Percentiles rank a stretch among this genome's conserved stretches.
Conservation (phyloP, 2,113 vertebrate species). For the Onychorhynchus coronatus region DNA sequence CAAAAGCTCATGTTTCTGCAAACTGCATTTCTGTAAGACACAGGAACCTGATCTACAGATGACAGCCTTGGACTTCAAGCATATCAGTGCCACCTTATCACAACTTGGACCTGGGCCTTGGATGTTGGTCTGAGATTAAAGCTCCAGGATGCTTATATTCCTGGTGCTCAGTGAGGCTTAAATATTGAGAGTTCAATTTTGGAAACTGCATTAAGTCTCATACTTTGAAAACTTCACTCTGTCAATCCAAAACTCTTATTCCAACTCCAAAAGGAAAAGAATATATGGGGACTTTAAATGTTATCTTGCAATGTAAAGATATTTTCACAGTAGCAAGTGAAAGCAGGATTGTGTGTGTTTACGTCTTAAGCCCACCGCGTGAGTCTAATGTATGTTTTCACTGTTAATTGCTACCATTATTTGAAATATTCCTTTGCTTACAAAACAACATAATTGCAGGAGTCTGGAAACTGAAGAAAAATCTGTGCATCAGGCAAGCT, state of each 20-base stretch:
- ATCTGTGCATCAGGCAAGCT: background rate
- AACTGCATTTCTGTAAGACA: background rate
- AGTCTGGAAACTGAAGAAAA: background rate
- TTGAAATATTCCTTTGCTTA: background rate
- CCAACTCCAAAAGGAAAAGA: background rate
- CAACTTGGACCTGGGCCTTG: accelerated
- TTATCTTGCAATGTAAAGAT: background rate
- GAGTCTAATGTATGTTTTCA: background rate
- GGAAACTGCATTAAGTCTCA: background rate
- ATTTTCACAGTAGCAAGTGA: background rate
- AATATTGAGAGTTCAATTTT: background rate
- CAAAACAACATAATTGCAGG: background rate
- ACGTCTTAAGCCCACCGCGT: background rate
- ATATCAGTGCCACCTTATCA: accelerated
- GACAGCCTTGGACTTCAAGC: background rate
- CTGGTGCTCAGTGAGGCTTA: background rate
- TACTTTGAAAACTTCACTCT: background rate
- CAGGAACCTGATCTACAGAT: background rate
- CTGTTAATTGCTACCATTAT: background rate
- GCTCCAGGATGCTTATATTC: background rate
- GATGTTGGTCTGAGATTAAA: background rate
- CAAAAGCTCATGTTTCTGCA: background rate
- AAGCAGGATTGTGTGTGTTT: background rate
- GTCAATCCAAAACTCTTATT: background rate
- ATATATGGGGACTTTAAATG: background rate